Conservation (phyloP, 2,113 vertebrate genomes). For the Crotalus horridus region DNA sequence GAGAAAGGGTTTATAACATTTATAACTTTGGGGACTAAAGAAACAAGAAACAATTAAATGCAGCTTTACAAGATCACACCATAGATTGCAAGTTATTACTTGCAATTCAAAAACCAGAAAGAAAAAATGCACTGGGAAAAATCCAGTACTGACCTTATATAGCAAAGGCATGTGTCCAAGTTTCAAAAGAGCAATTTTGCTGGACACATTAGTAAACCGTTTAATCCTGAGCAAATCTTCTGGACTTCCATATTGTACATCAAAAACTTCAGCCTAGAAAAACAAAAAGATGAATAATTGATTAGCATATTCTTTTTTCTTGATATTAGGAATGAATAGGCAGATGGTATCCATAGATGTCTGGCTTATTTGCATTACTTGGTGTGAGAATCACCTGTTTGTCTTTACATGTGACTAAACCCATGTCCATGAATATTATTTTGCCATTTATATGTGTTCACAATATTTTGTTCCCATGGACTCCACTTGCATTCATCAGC, state of each 20-base stretch:
- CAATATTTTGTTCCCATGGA: neutral
- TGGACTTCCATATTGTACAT: constrained; percentile 82
- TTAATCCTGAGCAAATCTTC: constrained; percentile 77
- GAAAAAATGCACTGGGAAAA: neutral
- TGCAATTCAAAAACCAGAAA: neutral
- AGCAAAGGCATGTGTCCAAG: constrained; percentile 85
- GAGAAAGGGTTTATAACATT: neutral
- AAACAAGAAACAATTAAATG: neutral
- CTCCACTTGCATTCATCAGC: neutral
- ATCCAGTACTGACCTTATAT: constrained; percentile 81
- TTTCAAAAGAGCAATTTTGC: constrained; percentile 88
- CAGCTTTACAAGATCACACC: neutral
- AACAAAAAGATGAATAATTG: constrained; percentile 2
- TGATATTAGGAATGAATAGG: neutral
- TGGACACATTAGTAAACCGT: constrained; percentile 72
- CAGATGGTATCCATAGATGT: neutral
- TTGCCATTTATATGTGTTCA: neutral
- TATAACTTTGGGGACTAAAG: neutral
- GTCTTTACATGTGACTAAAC: neutral
- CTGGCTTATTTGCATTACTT: neutral
- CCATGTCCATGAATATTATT: neutral
- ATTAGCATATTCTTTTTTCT: neutral
- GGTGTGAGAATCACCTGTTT: neutral
- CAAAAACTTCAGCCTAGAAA: constrained; percentile 84
- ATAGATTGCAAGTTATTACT: neutral